phyloP scores from a whole-genome alignment of 2,888 invertebrate genomes.

The Lasius platythorax region DNA sequence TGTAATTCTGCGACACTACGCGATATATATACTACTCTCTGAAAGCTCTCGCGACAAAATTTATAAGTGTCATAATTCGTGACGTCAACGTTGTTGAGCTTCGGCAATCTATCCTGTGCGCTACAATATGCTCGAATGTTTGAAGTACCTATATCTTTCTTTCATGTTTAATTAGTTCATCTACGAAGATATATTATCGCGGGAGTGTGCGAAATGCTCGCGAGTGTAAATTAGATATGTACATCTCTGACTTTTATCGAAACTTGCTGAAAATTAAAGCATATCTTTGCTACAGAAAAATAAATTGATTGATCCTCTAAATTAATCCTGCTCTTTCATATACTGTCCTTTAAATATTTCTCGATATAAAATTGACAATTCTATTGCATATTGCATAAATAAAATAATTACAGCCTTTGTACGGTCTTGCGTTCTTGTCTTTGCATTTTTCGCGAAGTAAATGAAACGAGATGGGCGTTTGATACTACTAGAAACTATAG shows the following conservation, averaged over 20 bases:
- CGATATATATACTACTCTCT: background rate
- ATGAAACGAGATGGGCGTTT: background rate
- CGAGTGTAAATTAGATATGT: background rate
- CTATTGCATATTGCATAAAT: too few relatives aligned
- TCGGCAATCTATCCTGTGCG: background rate
- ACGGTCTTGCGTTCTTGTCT: background rate
- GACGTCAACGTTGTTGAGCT: background rate
- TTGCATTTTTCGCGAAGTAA: constrained; percentile 16
- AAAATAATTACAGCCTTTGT: background rate
- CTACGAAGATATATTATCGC: background rate
- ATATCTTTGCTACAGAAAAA: background rate
- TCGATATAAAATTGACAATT: background rate
- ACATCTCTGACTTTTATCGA: background rate
- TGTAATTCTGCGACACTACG: constrained; percentile 34
- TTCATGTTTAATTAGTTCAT: background rate
- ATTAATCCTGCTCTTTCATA: background rate
- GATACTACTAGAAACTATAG: background rate
- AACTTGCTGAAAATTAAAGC: background rate
- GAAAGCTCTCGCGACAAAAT: constrained; percentile 27
- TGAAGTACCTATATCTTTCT: constrained; percentile 3
- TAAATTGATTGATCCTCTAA: background rate
- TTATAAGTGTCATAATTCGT: constrained; percentile 40
- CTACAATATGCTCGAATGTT: background rate
- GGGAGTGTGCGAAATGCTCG: background rate
- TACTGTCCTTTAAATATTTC: background rate